Base-by-base conservation (phyloP, 2,888 invertebrate genomes). In the Ophioninae sp. region DNA sequence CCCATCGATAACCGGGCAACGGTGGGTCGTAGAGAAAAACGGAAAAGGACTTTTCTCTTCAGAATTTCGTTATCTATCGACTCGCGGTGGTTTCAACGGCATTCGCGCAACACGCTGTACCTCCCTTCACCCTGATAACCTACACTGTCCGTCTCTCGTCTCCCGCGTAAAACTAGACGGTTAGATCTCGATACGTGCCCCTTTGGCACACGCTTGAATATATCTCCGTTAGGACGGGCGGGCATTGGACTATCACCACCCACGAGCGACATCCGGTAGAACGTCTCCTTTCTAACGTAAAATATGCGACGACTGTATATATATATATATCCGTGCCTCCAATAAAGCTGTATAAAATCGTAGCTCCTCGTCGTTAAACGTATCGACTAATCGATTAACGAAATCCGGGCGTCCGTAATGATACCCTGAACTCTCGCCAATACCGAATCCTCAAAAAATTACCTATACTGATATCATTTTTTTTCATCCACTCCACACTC, bases 171-270 rank as follows among this genome's bases (percentile, higher is more conserved):
- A 64, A 64, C 37, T 23, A 30, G 8, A 23, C 30, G 64, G 30
- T 67, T 67, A 44, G 67, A 67, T 65, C 67, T 20, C 44, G 67
- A 44, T 67, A 67, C 10, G 67, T 44, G 44, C 21, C 44, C 13
- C 23, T 8, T 23, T 13, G 17, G 30, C 23, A 62, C 13, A 59
- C 21, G 20, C 59, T 59, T 20, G 20, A 23, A 62, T 30, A 62
- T 62, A 62, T 23, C 23, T 21, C 10, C 6, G 20, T 23, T 62
- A 13, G 62, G 44, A 44, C 65, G 65, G 3, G 50, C 50, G 17
- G 65, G 6, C 37, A 20, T 59, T 62, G 23, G 62, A 62, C 21
- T 23, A 62, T 5, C 62, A 62, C 62, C 2, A 20, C 20, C 62
- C 13, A 6, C 44, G 20, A 7, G 67, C 20, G 44, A 44, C 21